phyloP scores from a whole-genome alignment of 2,113 vertebrate genomes.

The Mobula birostris region DNA sequence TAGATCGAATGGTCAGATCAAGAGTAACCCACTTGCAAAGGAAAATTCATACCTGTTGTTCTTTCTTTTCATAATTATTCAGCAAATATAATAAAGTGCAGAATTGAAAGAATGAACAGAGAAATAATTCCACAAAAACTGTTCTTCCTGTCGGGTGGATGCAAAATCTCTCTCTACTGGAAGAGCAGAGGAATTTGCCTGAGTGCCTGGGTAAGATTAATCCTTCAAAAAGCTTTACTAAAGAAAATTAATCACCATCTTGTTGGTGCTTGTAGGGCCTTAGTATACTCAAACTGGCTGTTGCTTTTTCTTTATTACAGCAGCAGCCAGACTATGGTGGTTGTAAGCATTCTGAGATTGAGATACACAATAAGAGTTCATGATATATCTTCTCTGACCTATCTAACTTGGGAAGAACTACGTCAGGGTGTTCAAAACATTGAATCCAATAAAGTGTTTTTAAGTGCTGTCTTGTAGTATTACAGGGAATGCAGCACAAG shows the following conservation, averaged over 20 bases:
- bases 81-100: neutral
- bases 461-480: neutral
- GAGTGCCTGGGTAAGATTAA: neutral
- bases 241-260: no score
- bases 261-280: no score
- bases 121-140: neutral
- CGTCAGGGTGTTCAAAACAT: neutral
- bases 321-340: no score
- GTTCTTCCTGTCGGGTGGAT: neutral
- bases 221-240: neutral
- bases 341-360: no score
- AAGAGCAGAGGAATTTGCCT: neutral
- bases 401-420: neutral
- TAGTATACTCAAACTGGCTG: no score
- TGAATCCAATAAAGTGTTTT: neutral
- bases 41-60: no score
- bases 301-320: no score
- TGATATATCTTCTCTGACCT: neutral
- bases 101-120: neutral
- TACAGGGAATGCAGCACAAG: no score
- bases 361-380: no score
- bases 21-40: no score
- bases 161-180: neutral
- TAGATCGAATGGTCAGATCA: no score
- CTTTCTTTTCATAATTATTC: no score